Evolutionary conservation across 2,113 vertebrate genomes (phyloP), one percentile per base, ranked within the genome.

Genomic region (Podilymbus podiceps): DNA sequence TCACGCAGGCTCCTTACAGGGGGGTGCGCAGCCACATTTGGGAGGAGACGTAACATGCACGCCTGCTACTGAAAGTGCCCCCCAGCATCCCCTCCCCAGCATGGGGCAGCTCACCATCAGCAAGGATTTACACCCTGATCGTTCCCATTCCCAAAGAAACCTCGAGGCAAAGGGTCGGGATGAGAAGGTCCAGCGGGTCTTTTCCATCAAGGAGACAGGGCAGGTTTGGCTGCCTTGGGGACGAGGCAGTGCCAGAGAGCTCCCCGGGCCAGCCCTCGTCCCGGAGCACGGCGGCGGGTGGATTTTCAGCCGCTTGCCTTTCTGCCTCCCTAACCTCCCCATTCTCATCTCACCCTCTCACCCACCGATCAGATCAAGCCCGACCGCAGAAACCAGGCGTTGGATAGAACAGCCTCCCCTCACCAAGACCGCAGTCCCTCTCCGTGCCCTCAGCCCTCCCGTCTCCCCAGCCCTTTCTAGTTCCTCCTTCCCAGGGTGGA

Each of bases 271-370:
- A 82, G 47, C 55, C 31, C 47, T 75, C 6, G 2, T 46, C 38
- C n/a, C 71, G 79, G 66, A 78, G 28, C 19, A 63, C 0, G 1
- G 35, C 1, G 1, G 19, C 0, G 2, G 33, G 56, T 63, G 24
- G 6, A 55, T 86, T 47, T 83, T 75, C 50, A 88, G 38, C 11
- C n/a, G 33, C n/a, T 25, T 50, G n/a, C 42, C 55, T 49, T 15
- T 76, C 52, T 56, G 1, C 11, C 55, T 52, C 38, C 63, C 52
- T 44, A 35, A 35, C 12, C 14, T 74, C 12, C 20, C 15, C 1
- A 40, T 33, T 64, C 55, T 68, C n/a, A 20, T 74, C 49, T 35
- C 35, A 30, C 53, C 13, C 49, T 87, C 44, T 66, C 46, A 77
- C 30, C 13, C 2, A 30, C n/a, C n/a, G 22, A 56, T 46, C n/a